These are phyloP conservation scores for Pseudopleuronectes americanus DNA, from an alignment of 2,797 vertebrate genomes.

Conservation along the genomic window DNA sequence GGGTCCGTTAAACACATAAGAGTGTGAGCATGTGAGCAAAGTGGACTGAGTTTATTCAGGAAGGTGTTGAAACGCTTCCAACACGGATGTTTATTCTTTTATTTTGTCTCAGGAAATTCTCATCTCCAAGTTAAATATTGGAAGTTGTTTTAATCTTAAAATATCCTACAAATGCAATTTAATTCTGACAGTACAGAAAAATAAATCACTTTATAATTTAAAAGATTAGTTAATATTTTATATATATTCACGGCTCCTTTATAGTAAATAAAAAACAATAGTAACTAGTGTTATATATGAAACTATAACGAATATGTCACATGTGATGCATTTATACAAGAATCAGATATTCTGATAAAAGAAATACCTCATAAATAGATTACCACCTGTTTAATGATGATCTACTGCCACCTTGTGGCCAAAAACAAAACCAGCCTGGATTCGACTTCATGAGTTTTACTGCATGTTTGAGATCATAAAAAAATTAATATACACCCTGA, in stretches of 20 bases:
- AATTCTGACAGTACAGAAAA: constrained; percentile 7
- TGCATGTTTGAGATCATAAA: constrained; percentile 14
- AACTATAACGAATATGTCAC: constrained; percentile 4
- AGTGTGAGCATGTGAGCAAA: constrained; percentile 68
- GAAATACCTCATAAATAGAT: background rate
- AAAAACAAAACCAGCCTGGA: constrained; percentile 31
- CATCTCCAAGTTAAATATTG: constrained; percentile 22
- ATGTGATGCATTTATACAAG: background rate
- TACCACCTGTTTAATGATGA: constrained; percentile 11
- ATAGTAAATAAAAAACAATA: background rate
- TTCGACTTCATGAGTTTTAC: constrained; percentile 7
- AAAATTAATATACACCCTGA: background rate
- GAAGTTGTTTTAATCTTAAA: background rate
- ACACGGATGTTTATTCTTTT: constrained; percentile 22
- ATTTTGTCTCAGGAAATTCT: constrained; percentile 32
- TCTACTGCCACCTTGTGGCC: constrained; percentile 77
- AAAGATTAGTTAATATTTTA: background rate
- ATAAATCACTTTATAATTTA: background rate
- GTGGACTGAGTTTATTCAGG: constrained; percentile 74
- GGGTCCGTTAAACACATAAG: constrained; percentile 74
- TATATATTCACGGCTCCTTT: background rate
- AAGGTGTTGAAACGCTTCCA: constrained; percentile 65
- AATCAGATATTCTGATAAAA: background rate
- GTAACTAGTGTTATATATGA: background rate
- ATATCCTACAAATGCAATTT: background rate